Evolutionary conservation across 2,888 invertebrate genomes (phyloP), one percentile per base, ranked within the genome.

Genomic region (Caenorhabditis afra): DNA sequence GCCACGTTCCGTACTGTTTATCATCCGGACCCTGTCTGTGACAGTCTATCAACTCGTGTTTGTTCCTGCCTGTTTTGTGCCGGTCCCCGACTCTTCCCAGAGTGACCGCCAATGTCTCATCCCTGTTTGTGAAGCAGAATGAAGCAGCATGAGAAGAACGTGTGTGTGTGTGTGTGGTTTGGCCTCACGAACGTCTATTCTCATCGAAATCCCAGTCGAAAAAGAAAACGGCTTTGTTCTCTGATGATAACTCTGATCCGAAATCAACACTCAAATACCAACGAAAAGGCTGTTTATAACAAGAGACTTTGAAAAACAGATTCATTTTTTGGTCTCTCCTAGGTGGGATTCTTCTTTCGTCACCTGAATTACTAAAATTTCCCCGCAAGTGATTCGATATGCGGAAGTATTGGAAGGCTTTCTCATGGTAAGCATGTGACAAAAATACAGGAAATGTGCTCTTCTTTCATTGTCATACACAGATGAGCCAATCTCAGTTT

Each of bases 31-130:
- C 29, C 29, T 7, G 7, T 29, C 3, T 3, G 29, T 29, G 29
- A 29, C 29, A 29, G 29, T 29, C 29, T 29, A 29, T 29, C 29
- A 29, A 47, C 29, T 16, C 16, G 23, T 37, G 53, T 16, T 11
- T 35, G 18, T 35, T 53, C n/a, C 10, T 37, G 52, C 23, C 52
- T 52, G 11, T 29, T 29, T 29, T 29, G 22, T 52, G 23, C 52
- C 22, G 35, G 29, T 37, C 37, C 23, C 10, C 8, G 37, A 37
- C 14, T 7, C 29, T 37, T 37, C 35, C 29, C 1, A 35, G 53
- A 16, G 16, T 53, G 37, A 37, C 53, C 53, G 35, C 1, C 53
- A 53, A 53, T 53, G 53, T 53, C 35, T 53, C 53, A 53, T 53
- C 37, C 35, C 37, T 53, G 18, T 53, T 53, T 53, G 37, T 37